Evolutionary conservation across 2,797 vertebrate species (phyloP), one percentile per base, ranked within the genome.

Genomic region (Halcyon leucocephala): DNA sequence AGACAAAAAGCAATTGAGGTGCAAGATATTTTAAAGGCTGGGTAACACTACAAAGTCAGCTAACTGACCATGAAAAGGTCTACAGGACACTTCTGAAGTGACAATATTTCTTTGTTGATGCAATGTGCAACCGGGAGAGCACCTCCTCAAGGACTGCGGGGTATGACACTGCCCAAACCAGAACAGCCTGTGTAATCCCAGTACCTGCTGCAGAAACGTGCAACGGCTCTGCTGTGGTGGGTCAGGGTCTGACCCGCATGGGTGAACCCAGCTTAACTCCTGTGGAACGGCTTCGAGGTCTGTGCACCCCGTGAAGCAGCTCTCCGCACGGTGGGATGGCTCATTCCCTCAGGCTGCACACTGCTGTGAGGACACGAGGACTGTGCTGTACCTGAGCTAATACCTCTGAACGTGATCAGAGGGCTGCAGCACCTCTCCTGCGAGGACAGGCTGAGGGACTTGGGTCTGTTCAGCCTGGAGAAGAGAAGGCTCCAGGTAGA

Each of bases 321-420:
- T 58, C 35, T 71, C n/a, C 35, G 35, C 28, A 3, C 4, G 0
- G 0, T 13, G 51, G 28, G 24, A 80, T 18, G 19, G n/a, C 18
- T 58, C 46, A 31, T 18, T 17, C 76, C 49, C 16, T 48, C 9
- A 4, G 46, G 78, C 24, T 17, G 21, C 76, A n/a, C 6, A 6
- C 35, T 52, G 42, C 57, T 16, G 18, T 1, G 3, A 76, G 33
- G 10, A 17, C 31, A 29, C 0, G 10, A 69, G 46, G 51, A 55
- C 25, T 64, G 25, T 1, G 1, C 65, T 44, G 37, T 18, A 18
- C 55, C 55, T 8, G 12, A 88, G 26, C 21, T 49, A 54, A 44
- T 6, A 44, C 44, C 19, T 44, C 44, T 46, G 42, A 44, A 19
- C 42, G 9, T 19, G 44, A 11, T 46, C 20, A 46, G 10, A 46